Conservation (phyloP, 2,797 vertebrate genomes). For the Thunnus albacares region DNA sequence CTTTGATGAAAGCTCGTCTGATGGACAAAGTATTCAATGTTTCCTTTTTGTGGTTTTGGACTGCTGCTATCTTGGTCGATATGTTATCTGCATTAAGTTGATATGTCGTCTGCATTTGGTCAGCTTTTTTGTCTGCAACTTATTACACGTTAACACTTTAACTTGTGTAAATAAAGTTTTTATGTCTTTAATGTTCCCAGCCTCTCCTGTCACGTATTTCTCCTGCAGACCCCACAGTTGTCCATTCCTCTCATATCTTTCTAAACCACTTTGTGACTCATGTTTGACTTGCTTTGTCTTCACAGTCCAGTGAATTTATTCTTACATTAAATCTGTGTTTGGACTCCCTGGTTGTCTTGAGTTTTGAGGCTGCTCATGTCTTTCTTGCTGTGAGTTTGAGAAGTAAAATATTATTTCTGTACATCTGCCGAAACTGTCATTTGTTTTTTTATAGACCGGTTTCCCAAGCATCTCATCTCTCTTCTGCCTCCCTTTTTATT, state of each 20-base stretch:
- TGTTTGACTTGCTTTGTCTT: slow-evolving; percentile 28
- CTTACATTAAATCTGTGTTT: slow-evolving; percentile 25
- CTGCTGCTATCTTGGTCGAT: slow-evolving; percentile 34
- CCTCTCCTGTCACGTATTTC: neutral
- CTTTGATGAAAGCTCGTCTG: slow-evolving; percentile 5
- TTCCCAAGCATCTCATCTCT: slow-evolving; percentile 63
- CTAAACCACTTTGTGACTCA: slow-evolving; percentile 3
- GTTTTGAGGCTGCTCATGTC: slow-evolving; percentile 13
- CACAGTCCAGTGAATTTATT: slow-evolving; percentile 34
- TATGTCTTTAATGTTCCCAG: neutral
- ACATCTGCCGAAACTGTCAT: slow-evolving; percentile 24
- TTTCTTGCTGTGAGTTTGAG: slow-evolving; percentile 21
- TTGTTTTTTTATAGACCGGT: slow-evolving; percentile 14
- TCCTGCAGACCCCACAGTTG: neutral
- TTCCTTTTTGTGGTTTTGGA: slow-evolving; percentile 10
- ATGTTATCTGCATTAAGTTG: slow-evolving; percentile 47
- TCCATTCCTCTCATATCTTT: neutral
- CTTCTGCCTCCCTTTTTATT: slow-evolving; percentile 19
- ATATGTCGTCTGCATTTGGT: slow-evolving; percentile 43
- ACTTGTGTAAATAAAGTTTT: neutral
- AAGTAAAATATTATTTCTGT: slow-evolving; percentile 48
- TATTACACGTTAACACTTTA: neutral
- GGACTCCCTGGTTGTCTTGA: slow-evolving; percentile 25
- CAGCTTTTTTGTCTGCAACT: slow-evolving; percentile 24
- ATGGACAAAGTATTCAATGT: slow-evolving; percentile 3